Percentiles rank a stretch among this genome's conserved stretches.
phyloP scores from a whole-genome alignment of 2,113 vertebrate species.

The Sterrhoptilus dennistouni region DNA sequence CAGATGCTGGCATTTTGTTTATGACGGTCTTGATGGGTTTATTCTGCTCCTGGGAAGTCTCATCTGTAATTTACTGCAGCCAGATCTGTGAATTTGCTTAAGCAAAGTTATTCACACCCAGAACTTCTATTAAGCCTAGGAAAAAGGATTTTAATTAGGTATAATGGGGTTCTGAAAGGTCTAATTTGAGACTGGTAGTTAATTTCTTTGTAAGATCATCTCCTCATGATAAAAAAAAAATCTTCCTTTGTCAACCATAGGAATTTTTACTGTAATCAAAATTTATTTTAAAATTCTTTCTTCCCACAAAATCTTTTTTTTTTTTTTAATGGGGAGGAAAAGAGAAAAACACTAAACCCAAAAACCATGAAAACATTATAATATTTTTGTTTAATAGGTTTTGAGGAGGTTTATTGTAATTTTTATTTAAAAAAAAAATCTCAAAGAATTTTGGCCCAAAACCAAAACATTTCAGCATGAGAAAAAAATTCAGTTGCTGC shows the following conservation, averaged over 20 bases:
- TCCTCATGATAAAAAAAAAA: neutral
- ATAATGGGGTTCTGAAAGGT: neutral
- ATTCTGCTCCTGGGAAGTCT: conserved; percentile 53
- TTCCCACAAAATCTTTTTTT: neutral
- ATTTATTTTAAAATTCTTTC: neutral
- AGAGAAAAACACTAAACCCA: neutral
- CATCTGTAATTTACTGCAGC: conserved; percentile 21
- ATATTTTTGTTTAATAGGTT: neutral
- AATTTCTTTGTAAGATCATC: neutral
- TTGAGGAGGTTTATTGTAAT: neutral
- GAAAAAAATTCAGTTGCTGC: neutral
- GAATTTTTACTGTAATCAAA: neutral
- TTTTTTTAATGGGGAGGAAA: neutral
- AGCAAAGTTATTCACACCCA: conserved; percentile 22
- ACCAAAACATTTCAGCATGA: rapidly evolving
- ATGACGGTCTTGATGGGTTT: conserved; percentile 54
- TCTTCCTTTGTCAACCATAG: neutral
- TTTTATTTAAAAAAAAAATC: neutral
- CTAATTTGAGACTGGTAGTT: neutral
- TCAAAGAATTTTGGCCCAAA: neutral
- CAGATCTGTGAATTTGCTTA: conserved; percentile 34
- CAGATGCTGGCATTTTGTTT: conserved; percentile 69
- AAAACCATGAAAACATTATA: neutral
- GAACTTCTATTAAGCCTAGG: conserved; percentile 13
- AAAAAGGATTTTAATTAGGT: conserved; percentile 19